Percentiles rank a stretch among this genome's conserved stretches.
These are phyloP conservation scores for Saimiri boliviensis DNA, from an alignment of 2,113 vertebrate genomes.

Conservation along the genomic window DNA sequence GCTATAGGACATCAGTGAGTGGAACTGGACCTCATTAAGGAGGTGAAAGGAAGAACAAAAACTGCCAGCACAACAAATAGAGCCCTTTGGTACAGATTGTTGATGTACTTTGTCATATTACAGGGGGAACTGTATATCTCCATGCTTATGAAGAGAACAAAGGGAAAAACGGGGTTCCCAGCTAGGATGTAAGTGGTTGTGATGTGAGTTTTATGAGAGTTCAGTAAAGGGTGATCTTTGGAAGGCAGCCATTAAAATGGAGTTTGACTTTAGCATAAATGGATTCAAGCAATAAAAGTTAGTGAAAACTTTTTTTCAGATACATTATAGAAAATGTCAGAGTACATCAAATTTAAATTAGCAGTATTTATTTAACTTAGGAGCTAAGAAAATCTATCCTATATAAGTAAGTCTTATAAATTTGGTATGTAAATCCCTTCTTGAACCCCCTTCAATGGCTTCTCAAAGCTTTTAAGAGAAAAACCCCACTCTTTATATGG, in stretches of 20 bases:
- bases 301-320: constrained; percentile 8
- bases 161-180: neutral
- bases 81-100: neutral
- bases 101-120: constrained; percentile 28
- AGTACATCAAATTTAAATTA: constrained; percentile 45
- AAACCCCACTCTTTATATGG: neutral
- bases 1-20: constrained; percentile 10
- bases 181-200: neutral
- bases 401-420: neutral
- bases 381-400: constrained; percentile 12
- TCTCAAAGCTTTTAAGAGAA: neutral
- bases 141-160: neutral
- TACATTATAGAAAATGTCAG: constrained; percentile 18
- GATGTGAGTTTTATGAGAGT: neutral
- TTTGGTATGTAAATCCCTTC: neutral
- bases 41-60: constrained; percentile 30
- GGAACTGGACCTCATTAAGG: constrained; percentile 28
- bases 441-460: neutral
- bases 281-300: neutral
- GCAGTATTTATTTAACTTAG: constrained; percentile 7
- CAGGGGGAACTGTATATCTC: neutral
- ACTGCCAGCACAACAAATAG: constrained; percentile 21
- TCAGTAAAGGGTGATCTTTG: neutral
- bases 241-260: neutral
- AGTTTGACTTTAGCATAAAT: neutral